Evolutionary conservation across 1,140 invertebrate species (phyloP), one percentile per base, ranked within the genome.

Genomic region (Tetragonula clypearis): DNA sequence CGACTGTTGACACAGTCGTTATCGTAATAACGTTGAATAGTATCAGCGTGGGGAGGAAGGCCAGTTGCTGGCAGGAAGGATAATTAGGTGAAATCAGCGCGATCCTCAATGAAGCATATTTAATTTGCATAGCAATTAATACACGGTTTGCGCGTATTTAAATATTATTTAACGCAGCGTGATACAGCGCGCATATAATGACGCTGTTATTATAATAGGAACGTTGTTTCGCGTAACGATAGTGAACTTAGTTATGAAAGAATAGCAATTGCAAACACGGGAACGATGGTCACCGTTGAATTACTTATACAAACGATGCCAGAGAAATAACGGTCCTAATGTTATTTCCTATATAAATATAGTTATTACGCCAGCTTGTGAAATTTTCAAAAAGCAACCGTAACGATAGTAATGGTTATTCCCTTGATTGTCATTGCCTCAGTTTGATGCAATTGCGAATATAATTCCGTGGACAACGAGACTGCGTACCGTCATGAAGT

Each of bases 1-100:
- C 62, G 12, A 49, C 41, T 53, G 82, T 58, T 78, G 56, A 35
- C 66, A 26, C 19, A 71, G 65, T 79, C 82, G 75, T 84, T 71
- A 79, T 15, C 53, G 53, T 68, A 83, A 77, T 69, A 49, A 78
- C 74, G 81, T 58, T 69, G 49, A 58, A 58, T 69, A 65, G 35
- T 41, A 53, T 75, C 30, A 35, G 72, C n/a, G 17, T n/a, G 23
- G 21, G 12, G 60, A n/a, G 9, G 53, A 30, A 83, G 80, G 66
- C 60, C 60, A 26, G 66, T 78, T 53, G 65, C 41, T 35, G 21
- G 35, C 65, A 53, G 82, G 55, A 84, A 23, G 41, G 65, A 53
- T 77, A 69, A 84, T 84, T 79, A 71, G 65, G 35, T 19, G 23
- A 79, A 82, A 71, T 84, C 65, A 79, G 14, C 66, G n/a, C 26